These are phyloP conservation scores for Conger conger DNA, from an alignment of 2,113 vertebrate species.

Conservation along the genomic window DNA sequence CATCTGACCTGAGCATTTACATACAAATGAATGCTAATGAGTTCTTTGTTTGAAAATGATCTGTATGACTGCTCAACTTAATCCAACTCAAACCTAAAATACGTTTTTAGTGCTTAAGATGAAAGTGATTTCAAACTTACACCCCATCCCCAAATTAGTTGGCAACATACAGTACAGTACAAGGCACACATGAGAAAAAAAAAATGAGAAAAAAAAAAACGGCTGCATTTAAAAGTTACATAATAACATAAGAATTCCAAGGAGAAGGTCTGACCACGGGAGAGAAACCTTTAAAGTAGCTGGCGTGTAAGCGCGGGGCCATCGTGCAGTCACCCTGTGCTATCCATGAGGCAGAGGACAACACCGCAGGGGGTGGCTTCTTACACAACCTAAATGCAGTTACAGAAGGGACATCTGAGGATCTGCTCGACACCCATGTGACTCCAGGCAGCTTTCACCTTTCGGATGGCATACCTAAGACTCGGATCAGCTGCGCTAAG, in stretches of 20 bases:
- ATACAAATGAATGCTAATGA: too few relatives aligned
- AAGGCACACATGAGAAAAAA: neutral
- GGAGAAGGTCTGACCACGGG: neutral
- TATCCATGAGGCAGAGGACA: neutral
- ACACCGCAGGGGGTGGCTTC: neutral
- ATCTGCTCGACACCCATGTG: neutral
- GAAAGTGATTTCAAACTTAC: too few relatives aligned
- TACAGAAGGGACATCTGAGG: neutral
- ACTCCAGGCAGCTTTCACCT: slow-evolving; percentile 19
- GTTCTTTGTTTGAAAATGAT: neutral
- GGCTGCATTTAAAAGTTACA: neutral
- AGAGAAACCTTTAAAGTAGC: neutral
- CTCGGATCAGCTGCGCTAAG: slow-evolving; percentile 10
- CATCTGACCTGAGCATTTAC: neutral
- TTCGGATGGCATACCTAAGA: neutral
- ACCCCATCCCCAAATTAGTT: too few relatives aligned
- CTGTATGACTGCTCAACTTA: neutral
- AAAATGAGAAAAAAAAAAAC: neutral
- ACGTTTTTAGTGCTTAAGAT: too few relatives aligned
- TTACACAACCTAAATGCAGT: slow-evolving; percentile 1
- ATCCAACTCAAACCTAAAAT: neutral
- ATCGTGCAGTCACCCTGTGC: too few relatives aligned
- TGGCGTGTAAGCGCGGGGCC: neutral
- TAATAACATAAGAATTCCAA: neutral
- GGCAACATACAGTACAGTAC: too few relatives aligned